phyloP scores from a whole-genome alignment of 1,140 invertebrate genomes.

The Tenebrio molitor region DNA sequence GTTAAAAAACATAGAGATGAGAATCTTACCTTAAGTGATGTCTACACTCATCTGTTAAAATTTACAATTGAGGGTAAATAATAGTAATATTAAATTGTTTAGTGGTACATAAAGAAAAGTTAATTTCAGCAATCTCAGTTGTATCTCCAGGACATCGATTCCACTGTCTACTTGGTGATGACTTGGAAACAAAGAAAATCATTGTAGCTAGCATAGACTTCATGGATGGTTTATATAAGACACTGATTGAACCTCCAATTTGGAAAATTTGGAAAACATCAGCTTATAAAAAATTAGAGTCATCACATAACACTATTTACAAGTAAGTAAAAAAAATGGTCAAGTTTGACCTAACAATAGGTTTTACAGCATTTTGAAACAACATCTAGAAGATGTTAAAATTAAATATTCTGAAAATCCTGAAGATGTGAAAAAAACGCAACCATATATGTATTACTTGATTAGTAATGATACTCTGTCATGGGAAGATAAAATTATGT shows the following conservation, averaged over 20 bases:
- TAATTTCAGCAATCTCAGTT: slow-evolving; percentile 64
- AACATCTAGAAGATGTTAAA: slow-evolving; percentile 49
- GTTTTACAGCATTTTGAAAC: slow-evolving; percentile 49
- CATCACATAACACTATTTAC: slow-evolving; percentile 60
- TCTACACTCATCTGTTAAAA: slow-evolving; percentile 61
- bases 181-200: slow-evolving; percentile 53
- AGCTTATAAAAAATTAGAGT: slow-evolving; percentile 63
- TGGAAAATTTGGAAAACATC: slow-evolving; percentile 65
- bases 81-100: slow-evolving; percentile 23
- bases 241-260: slow-evolving; percentile 63
- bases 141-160: slow-evolving; percentile 62
- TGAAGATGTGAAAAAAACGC: slow-evolving; percentile 46
- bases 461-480: slow-evolving; percentile 60
- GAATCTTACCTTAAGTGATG: slow-evolving; percentile 56
- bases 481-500: slow-evolving; percentile 61
- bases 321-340: slow-evolving; percentile 47
- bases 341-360: neutral
- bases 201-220: slow-evolving; percentile 63
- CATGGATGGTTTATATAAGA: slow-evolving; percentile 65
- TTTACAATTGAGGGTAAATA: slow-evolving; percentile 65
- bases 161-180: slow-evolving; percentile 55
- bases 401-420: slow-evolving; percentile 47
- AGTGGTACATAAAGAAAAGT: neutral
- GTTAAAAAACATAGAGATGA: slow-evolving; percentile 55
- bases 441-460: slow-evolving; percentile 62